Percentiles rank a stretch among this genome's conserved stretches.
Conservation (phyloP, 2,797 vertebrate species). For the Aulostomus chinensis region DNA sequence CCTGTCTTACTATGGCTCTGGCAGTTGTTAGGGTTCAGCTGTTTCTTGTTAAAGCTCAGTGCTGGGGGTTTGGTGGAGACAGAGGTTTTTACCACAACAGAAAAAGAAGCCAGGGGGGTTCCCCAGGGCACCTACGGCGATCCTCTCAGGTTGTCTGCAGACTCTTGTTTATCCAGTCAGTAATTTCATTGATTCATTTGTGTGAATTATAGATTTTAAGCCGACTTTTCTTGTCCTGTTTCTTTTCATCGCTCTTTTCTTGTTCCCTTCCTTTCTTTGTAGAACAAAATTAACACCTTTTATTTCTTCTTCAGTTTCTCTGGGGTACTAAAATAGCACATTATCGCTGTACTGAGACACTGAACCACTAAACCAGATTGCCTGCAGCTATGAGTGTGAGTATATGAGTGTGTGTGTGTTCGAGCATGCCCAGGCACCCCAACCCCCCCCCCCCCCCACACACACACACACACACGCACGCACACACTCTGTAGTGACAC, state of each 20-base stretch:
- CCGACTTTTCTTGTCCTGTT: background rate
- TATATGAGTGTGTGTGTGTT: slow-evolving; percentile 19
- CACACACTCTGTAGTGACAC: background rate
- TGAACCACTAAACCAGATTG: slow-evolving; percentile 35
- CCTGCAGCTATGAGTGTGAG: slow-evolving; percentile 36
- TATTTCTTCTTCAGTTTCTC: background rate
- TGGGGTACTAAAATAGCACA: slow-evolving; percentile 45
- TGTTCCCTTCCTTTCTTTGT: no score
- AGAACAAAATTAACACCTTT: no score
- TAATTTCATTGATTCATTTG: background rate
- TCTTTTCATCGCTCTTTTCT: background rate
- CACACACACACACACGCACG: slow-evolving; percentile 9
- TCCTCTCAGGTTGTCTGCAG: background rate
- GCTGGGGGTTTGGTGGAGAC: slow-evolving; percentile 4
- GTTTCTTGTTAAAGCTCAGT: slow-evolving; percentile 39
- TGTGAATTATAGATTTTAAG: background rate
- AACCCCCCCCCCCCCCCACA: background rate
- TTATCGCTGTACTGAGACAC: slow-evolving; percentile 24
- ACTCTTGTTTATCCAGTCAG: background rate
- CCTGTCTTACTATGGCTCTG: slow-evolving; percentile 23
- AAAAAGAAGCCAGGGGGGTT: slow-evolving; percentile 35
- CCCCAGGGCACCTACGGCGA: slow-evolving; percentile 6
- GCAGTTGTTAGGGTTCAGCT: slow-evolving; percentile 39
- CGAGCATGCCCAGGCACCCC: slow-evolving; percentile 47
- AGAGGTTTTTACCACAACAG: slow-evolving; percentile 15